Base-by-base conservation (phyloP, 2,797 vertebrate genomes). In the Nannoperca obscura region DNA sequence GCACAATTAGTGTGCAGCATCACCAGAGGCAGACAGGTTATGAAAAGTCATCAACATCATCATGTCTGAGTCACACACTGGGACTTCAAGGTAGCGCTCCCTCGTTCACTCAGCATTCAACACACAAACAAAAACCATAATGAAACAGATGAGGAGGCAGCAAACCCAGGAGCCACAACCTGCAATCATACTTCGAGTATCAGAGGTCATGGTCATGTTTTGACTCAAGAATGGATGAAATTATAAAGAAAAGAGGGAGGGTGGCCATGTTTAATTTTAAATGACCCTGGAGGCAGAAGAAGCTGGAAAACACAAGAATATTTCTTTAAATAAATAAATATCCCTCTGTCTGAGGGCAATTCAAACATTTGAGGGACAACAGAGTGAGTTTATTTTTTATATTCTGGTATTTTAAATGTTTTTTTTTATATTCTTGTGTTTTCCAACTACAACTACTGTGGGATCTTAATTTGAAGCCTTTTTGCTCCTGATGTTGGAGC, bases 181-280 rank as follows among this genome's bases (percentile, higher is more conserved):
- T 77, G 54, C n/a, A 52, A 66, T 82, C 63, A 74, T 22, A 32
- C 49, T 55, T 55, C 67, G 5, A 14, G 38, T 36, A 47, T 72
- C 76, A 34, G 53, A 68, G 81, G 86, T 86, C 78, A 52, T 54
- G 65, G 53, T 71, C 53, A 12, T 67, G 71, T 67, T 71, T 65
- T 57, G 74, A 86, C 54, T 85, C 30, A 3, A 36, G 59, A 66
- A 46, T n/a, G 22, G 32, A 12, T 60, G 60, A 70, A 54, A 64
- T 71, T 22, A 76, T 34, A 15, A 40, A 49, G 50, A 27, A 27
- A 61, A 36, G 44, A 30, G n/a, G 9, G 65, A 59, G 59, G 50
- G 34, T 12, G 2, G 49, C 64, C 60, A 42, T 76, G 71, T 74
- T 85, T 68, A 57, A 71, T 73, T 38, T 66, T 69, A 12, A 74